Evolutionary conservation across 2,113 vertebrate genomes (phyloP), one percentile per base, ranked within the genome.

Genomic region (Daphoenositta chrysoptera): DNA sequence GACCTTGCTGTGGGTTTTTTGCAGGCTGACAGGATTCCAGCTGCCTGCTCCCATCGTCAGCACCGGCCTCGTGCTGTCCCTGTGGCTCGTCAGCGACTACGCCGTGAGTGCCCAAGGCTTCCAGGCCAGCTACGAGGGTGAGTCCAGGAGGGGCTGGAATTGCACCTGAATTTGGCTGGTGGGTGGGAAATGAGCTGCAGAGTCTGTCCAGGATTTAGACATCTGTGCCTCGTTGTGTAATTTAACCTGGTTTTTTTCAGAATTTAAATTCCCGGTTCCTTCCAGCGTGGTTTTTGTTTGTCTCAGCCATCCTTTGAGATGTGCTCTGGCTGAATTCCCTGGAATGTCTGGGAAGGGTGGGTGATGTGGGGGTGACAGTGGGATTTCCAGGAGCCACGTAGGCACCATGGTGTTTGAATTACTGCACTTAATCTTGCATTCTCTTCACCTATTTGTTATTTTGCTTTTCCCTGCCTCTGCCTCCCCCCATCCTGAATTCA

Each of bases 21-120:
- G 33, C 97, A 99, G 99, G 98, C 98, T 99, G 97, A 99, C 99
- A 2, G 99, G 99, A 76, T 99, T 99, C 98, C 99, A 99, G 97
- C 98, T 99, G 95, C 99, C 99, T 20, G 98, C 99, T 73, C 99
- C 99, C 73, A 98, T 99, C 5, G 99, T 99, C 96, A 99, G 99
- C 21, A 98, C 98, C 0, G 99, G 99, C 82, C 96, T 98, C 26
- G 98, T 98, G 82, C 98, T 99, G 84, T 99, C 99, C 60, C 96
- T 99, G 93, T 99, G 98, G 98, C 98, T 99, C 8, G 95, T 99
- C 85, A 99, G 99, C 0, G 99, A 99, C 97, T 99, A 99, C 3
- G 99, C 99, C 0, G 99, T 99, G 96, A 99, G 99, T 10, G 99
- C 99, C 37, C 99, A 99, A 97, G 99, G 99, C 95, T 99, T 99